Conservation (phyloP, 2,113 vertebrate genomes). For the Mesoclemmys tuberculata region DNA sequence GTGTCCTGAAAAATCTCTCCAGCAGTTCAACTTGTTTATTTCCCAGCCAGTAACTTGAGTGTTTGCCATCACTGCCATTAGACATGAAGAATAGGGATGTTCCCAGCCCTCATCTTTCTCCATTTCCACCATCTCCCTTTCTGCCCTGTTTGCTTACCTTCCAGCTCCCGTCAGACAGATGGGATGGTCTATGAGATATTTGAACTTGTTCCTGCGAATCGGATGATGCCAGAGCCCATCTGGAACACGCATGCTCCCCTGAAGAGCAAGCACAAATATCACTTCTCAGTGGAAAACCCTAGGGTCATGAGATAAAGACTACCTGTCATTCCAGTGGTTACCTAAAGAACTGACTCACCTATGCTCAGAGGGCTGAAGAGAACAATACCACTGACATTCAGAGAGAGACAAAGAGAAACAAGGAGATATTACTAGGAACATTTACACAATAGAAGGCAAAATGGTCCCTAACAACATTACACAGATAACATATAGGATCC, state of each 20-base stretch:
- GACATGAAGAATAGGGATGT: fast-evolving
- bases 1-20: neutral
- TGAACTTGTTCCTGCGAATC: conserved; percentile 81
- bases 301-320: neutral
- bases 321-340: neutral
- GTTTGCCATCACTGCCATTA: neutral
- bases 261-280: conserved; percentile 7
- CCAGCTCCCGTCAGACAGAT: conserved; percentile 84
- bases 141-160: conserved; percentile 77
- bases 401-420: neutral
- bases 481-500: neutral
- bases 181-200: conserved; percentile 85
- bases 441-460: neutral
- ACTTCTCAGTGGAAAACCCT: neutral
- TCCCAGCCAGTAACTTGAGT: neutral
- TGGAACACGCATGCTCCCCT: conserved; percentile 77
- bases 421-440: neutral
- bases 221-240: conserved; percentile 89
- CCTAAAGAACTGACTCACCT: neutral
- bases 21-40: neutral
- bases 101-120: neutral
- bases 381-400: neutral
- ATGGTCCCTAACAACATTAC: neutral
- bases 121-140: neutral
- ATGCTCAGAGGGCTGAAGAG: neutral